Base-by-base conservation (phyloP, 2,113 vertebrate species). In the Brachypodius melanocephalos region DNA sequence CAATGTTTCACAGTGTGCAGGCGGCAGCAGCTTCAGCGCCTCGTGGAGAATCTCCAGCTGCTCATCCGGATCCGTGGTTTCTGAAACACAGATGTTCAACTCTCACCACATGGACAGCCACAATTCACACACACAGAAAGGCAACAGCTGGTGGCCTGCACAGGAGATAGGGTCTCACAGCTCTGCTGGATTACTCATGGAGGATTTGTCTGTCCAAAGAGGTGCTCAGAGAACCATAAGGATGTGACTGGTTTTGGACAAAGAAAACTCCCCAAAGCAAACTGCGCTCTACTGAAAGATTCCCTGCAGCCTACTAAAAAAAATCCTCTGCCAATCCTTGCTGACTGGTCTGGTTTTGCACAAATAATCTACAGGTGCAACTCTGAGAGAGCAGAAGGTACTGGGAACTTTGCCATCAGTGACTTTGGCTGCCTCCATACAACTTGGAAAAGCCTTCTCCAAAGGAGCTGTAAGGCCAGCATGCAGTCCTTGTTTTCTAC, bases 1-100 rank as follows among this genome's bases (percentile, higher is more conserved):
- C 88, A 99, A 97, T 1, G 99, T 99, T 98, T 99, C 99, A 97
- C 98, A 99, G 98, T 99, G 99, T 74, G 99, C 99, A 17, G 99
- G 99, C 0, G 99, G 99, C 95, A 99, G 98, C 67, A 99, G 98
- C 95, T 99, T 99, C 97, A 99, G 97, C 14, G 99, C 98, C 97
- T 99, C 99, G 4, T 99, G 99, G 72, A 99, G 98, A 61, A 98
- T 98, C 95, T 99, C 99, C 97, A 99, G 94, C 25, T 99, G 98
- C 97, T 99, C 99, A 25, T 99, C 99, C 9, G 98, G 96, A 93
- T 99, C 98, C 52, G 98, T 90, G 49, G 99, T 98, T 98, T 99
- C 99, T 99, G 96, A 59, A 97, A 94, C 9, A 95, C 84, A 92
- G 91, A 95, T 26, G 73, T 91, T 76, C 38, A 46, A 16, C 87